Evolutionary conservation across 2,797 vertebrate species (phyloP).

Genomic region (Meda fulgida): DNA sequence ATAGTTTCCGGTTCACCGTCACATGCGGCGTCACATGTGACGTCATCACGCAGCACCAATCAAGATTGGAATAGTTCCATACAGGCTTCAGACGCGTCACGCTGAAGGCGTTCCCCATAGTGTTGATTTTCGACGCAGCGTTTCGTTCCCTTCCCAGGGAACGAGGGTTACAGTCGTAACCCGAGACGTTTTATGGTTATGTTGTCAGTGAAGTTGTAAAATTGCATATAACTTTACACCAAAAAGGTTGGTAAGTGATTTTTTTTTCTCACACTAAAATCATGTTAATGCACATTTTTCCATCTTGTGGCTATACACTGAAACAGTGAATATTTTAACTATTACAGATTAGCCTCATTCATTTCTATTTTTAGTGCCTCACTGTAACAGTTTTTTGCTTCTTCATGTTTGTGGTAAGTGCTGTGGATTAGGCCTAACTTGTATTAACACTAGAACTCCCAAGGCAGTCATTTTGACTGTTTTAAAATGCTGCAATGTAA

Average conservation of each 20-base stretch:
- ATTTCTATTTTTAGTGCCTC: neutral
- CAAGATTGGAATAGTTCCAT: no score
- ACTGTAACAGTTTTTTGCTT: neutral
- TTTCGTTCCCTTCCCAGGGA: no score
- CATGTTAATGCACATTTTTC: neutral
- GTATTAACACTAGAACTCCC: no score
- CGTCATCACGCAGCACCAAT: no score
- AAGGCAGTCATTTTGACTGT: no score
- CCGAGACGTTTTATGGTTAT: neutral
- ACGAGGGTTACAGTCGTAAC: no score
- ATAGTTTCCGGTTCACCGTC: no score
- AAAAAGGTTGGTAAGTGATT: neutral
- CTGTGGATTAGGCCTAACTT: neutral
- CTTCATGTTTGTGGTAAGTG: neutral
- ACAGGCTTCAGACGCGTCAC: no score
- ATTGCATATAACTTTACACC: neutral
- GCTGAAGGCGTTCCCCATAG: no score
- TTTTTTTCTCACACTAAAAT: neutral
- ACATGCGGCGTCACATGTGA: no score
- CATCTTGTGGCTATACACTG: neutral
- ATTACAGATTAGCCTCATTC: neutral
- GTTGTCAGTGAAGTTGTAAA: neutral
- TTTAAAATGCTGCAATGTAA: no score
- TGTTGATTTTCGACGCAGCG: no score
- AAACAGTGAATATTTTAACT: neutral